Evolutionary conservation across 1,140 invertebrate species (phyloP).

Genomic region (Drosophila pectinifera): DNA sequence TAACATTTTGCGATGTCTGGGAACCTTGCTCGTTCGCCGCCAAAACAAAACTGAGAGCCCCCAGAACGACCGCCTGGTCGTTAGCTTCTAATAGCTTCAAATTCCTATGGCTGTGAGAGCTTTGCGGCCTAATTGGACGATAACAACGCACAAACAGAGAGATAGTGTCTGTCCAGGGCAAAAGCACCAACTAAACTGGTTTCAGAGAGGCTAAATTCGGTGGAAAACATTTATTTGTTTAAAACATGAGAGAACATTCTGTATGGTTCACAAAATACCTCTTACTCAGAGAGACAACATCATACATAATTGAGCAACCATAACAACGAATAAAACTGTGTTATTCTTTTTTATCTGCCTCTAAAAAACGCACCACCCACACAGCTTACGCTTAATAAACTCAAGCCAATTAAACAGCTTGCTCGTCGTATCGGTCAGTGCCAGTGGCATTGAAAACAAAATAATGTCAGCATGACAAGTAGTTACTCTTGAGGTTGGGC

Average conservation of each 20-base stretch:
- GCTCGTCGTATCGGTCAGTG: slow-evolving; percentile 17
- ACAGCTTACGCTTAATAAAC: slow-evolving; percentile 3
- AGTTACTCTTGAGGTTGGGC: not conserved
- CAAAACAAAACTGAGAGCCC: slow-evolving; percentile 24
- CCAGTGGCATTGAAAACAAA: slow-evolving; percentile 21
- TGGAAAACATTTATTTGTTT: not conserved
- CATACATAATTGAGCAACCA: not conserved
- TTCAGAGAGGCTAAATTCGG: not conserved
- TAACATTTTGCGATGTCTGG: slow-evolving; percentile 43
- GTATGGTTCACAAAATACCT: too few species aligned
- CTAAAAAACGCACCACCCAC: slow-evolving; percentile 1
- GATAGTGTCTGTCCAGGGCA: slow-evolving; percentile 5
- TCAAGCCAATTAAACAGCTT: not conserved
- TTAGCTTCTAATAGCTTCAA: slow-evolving; percentile 13
- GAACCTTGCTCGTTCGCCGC: slow-evolving; percentile 20
- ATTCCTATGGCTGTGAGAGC: slow-evolving; percentile 22
- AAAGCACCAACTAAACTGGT: slow-evolving; percentile 11
- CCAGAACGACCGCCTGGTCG: too few species aligned
- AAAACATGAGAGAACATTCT: not conserved
- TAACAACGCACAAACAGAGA: slow-evolving; percentile 13
- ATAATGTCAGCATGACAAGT: slow-evolving; percentile 14
- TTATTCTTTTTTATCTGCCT: not conserved
- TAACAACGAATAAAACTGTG: not conserved
- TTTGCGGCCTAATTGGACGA: slow-evolving; percentile 16
- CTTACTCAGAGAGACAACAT: not conserved